A percentile compares a stretch with the other conserved stretches of the same genome.
These are phyloP conservation scores for Sesia apiformis DNA, from an alignment of 2,888 invertebrate genomes.

Conservation along the genomic window DNA sequence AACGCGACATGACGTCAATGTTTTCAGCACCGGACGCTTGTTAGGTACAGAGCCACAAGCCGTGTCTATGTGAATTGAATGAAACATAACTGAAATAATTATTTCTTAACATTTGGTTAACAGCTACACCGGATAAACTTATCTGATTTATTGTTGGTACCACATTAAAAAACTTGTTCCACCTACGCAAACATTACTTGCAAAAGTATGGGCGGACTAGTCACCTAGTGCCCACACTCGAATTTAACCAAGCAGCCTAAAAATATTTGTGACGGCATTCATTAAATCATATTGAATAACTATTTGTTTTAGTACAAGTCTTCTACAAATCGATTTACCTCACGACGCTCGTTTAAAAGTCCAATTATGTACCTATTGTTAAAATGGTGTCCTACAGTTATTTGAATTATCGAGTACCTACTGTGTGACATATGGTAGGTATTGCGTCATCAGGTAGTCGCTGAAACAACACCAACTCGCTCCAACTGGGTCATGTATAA, in stretches of 20 bases:
- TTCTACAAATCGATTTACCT: neutral
- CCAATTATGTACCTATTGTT: conserved; percentile 19
- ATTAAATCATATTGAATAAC: conserved; percentile 14
- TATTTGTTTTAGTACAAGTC: neutral
- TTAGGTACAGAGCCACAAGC: too few relatives aligned
- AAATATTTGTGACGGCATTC: conserved; percentile 44
- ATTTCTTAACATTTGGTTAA: too few relatives aligned
- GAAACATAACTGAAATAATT: too few relatives aligned
- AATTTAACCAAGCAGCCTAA: conserved; percentile 40
- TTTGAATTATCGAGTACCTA: conserved; percentile 13
- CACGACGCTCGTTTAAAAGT: neutral
- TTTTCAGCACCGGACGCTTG: too few relatives aligned
- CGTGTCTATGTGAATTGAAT: too few relatives aligned
- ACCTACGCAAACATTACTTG: neutral
- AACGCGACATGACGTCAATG: too few relatives aligned
- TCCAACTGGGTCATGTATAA: conserved; percentile 61
- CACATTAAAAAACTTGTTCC: neutral
- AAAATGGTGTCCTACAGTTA: conserved; percentile 13
- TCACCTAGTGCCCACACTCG: conserved; percentile 38
- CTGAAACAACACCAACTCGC: conserved; percentile 45
- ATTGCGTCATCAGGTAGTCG: conserved; percentile 42
- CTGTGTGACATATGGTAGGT: conserved; percentile 22
- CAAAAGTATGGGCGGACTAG: conserved; percentile 49
- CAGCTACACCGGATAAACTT: too few relatives aligned
- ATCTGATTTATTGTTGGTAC: too few relatives aligned